These are phyloP conservation scores for Tipula unca DNA, from an alignment of 2,888 invertebrate genomes.

Conservation along the genomic window DNA sequence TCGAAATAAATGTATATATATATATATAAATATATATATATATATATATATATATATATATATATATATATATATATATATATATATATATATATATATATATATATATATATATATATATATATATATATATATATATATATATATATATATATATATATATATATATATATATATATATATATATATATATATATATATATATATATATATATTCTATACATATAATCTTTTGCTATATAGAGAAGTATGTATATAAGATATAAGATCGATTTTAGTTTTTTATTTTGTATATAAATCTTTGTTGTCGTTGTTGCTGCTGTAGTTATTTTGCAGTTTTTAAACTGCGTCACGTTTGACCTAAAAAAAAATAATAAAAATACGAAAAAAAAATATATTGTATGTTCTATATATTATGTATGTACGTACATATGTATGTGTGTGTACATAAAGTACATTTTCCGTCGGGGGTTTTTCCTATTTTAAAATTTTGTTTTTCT, in stretches of 20 bases:
- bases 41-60: neutral
- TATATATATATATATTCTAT: neutral
- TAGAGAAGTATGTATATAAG: neutral
- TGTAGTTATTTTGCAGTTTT: constrained; percentile 8
- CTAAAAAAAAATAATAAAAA: neutral
- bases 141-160: neutral
- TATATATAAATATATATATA: neutral
- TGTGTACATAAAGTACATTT: neutral
- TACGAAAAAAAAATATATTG: neutral
- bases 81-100: neutral
- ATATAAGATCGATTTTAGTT: neutral
- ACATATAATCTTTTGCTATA: neutral
- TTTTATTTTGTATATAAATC: neutral
- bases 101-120: constrained; percentile 15
- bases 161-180: neutral
- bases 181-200: neutral
- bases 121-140: neutral
- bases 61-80: constrained; percentile 14
- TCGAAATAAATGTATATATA: neutral
- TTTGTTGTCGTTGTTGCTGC: neutral
- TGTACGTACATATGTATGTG: neutral
- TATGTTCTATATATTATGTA: neutral
- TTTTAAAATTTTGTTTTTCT: neutral
- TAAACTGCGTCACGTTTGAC: constrained; percentile 8
- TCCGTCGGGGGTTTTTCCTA: neutral